Conservation (phyloP, 2,113 vertebrate genomes). For the Electrona antarctica region DNA sequence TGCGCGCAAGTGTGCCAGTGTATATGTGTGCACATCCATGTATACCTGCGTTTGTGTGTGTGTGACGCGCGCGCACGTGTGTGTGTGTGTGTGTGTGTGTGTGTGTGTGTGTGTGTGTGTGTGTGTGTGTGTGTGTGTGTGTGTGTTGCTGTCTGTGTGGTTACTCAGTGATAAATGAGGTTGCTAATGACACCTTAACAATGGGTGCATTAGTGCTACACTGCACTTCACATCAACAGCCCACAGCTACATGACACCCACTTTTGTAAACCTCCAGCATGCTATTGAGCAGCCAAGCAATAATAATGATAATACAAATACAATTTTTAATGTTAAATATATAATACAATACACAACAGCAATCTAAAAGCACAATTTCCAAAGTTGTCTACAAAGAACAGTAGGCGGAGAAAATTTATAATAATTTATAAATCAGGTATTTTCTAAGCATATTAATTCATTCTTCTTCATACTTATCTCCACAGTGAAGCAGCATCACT, state of each 20-base stretch:
- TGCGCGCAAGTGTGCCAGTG: constrained; percentile 7
- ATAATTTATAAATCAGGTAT: too few relatives aligned
- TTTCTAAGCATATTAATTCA: too few relatives aligned
- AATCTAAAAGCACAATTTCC: not conserved
- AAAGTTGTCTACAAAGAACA: too few relatives aligned
- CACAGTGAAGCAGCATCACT: too few relatives aligned
- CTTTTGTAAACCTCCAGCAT: not conserved
- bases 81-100: constrained; percentile 19
- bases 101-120: constrained; percentile 12
- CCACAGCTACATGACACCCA: constrained; percentile 10
- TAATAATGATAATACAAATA: too few relatives aligned
- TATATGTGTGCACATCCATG: constrained; percentile 28
- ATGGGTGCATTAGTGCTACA: constrained; percentile 54
- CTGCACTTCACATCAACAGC: constrained; percentile 36
- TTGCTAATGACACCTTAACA: constrained; percentile 65
- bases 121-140: constrained; percentile 38
- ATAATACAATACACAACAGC: not conserved
- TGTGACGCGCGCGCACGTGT: not conserved
- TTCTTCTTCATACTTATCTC: too few relatives aligned
- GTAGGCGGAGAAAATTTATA: too few relatives aligned
- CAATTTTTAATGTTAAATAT: not conserved
- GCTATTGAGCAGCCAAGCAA: not conserved
- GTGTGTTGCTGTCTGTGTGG: constrained; percentile 31
- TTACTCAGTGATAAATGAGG: constrained; percentile 52
- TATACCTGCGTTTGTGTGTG: not conserved